phyloP scores from a whole-genome alignment of 2,797 vertebrate species.

The Sebastes umbrosus region DNA sequence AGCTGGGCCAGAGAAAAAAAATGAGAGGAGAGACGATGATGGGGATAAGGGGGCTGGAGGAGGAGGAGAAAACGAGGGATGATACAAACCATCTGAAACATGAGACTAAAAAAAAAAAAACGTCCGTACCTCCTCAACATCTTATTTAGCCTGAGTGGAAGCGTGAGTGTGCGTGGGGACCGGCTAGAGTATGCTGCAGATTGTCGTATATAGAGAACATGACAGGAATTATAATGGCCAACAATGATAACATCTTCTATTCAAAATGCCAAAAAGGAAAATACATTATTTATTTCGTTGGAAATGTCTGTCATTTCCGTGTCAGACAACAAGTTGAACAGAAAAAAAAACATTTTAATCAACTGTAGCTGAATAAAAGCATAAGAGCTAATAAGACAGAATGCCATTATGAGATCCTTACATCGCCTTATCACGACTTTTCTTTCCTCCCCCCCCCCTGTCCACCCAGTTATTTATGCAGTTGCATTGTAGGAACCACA shows the following conservation, averaged over 20 bases:
- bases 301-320: not conserved
- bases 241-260: conserved; percentile 4
- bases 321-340: not conserved
- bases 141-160: conserved; percentile 41
- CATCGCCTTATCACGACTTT: conserved; percentile 21
- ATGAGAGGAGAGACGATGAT: conserved; percentile 17
- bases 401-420: conserved; percentile 24
- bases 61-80: conserved; percentile 35
- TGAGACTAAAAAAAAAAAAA: conserved; percentile 21
- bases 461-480: conserved; percentile 42
- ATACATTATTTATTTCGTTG: not conserved
- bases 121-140: conserved; percentile 31
- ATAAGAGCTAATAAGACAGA: conserved; percentile 8
- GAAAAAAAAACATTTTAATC: not conserved
- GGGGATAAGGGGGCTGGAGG: not conserved
- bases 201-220: conserved; percentile 12
- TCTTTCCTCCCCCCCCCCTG: not conserved
- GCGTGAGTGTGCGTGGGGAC: not conserved
- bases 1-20: not conserved
- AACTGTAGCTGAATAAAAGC: conserved; percentile 3
- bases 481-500: conserved; percentile 24
- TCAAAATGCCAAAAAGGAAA: conserved; percentile 28
- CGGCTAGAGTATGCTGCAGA: conserved; percentile 3
- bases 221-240: conserved; percentile 30
- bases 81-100: conserved; percentile 63